These are phyloP conservation scores for Apus apus DNA, from an alignment of 2,113 vertebrate species.

Conservation along the genomic window DNA sequence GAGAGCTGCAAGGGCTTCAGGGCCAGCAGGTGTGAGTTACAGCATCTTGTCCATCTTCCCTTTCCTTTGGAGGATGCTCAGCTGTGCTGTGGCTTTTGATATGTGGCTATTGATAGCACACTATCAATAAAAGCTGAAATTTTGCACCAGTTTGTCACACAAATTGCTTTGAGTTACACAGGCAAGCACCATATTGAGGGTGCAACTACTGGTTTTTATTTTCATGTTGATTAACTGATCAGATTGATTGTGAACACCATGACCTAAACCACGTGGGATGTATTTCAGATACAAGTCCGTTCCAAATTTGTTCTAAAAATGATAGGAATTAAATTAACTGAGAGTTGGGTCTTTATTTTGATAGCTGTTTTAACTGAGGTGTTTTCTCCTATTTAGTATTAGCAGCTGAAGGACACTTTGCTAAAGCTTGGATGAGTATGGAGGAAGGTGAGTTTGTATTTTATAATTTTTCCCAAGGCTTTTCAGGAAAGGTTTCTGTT, in stretches of 20 bases:
- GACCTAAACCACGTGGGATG: fast-evolving
- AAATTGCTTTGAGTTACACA: not conserved
- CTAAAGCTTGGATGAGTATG: not conserved
- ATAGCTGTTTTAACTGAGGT: not conserved
- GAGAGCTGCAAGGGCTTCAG: not conserved
- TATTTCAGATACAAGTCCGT: not conserved
- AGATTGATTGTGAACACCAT: too few species aligned
- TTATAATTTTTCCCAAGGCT: not conserved
- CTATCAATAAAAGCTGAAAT: not conserved
- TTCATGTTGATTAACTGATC: not conserved
- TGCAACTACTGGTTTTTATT: not conserved
- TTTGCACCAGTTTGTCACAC: not conserved
- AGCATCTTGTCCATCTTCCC: not conserved
- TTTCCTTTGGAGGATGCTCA: not conserved
- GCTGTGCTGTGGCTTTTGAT: not conserved
- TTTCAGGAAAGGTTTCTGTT: not conserved
- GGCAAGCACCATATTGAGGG: not conserved
- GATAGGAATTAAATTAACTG: not conserved
- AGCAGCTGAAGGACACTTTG: not conserved
- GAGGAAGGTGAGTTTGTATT: not conserved
- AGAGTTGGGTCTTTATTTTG: not conserved
- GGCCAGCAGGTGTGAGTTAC: fast-evolving
- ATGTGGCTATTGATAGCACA: too few species aligned
- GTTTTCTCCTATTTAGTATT: not conserved
- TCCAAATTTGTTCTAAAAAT: not conserved